phyloP scores from a whole-genome alignment of 2,888 invertebrate genomes.

The Catocala sponsa region DNA sequence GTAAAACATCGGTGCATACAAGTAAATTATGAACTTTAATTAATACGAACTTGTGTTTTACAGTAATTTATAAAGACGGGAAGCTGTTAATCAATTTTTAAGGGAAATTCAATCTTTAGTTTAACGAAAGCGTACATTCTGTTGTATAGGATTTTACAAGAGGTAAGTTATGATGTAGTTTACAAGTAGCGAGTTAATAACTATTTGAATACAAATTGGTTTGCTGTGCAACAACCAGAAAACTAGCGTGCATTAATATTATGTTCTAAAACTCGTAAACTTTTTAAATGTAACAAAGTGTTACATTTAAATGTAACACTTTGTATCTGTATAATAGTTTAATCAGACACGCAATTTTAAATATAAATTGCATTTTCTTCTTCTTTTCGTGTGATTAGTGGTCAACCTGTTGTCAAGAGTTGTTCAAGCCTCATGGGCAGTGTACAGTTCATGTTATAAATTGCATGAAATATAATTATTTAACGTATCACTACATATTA shows the following conservation, averaged over 20 bases:
- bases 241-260: constrained; percentile 18
- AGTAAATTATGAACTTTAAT: constrained; percentile 80
- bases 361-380: constrained; percentile 1
- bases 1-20: constrained; percentile 61
- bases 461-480: background rate
- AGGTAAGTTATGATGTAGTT: constrained; percentile 38
- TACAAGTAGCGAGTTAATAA: constrained; percentile 30
- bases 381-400: no score
- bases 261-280: background rate
- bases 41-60: constrained; percentile 74
- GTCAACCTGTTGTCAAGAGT: no score
- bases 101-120: constrained; percentile 35
- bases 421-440: no score
- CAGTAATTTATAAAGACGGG: constrained; percentile 70
- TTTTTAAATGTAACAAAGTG: background rate
- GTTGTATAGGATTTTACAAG: constrained; percentile 34
- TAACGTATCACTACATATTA: no score
- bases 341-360: constrained; percentile 1
- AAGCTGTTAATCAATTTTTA: constrained; percentile 60
- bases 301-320: background rate
- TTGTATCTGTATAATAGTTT: constrained; percentile 1
- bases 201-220: constrained; percentile 47
- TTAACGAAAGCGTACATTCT: constrained; percentile 29
- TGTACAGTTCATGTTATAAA: no score
- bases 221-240: constrained; percentile 38